Evolutionary conservation across 2,113 vertebrate genomes (phyloP).

Genomic region (Macquaria australasica): DNA sequence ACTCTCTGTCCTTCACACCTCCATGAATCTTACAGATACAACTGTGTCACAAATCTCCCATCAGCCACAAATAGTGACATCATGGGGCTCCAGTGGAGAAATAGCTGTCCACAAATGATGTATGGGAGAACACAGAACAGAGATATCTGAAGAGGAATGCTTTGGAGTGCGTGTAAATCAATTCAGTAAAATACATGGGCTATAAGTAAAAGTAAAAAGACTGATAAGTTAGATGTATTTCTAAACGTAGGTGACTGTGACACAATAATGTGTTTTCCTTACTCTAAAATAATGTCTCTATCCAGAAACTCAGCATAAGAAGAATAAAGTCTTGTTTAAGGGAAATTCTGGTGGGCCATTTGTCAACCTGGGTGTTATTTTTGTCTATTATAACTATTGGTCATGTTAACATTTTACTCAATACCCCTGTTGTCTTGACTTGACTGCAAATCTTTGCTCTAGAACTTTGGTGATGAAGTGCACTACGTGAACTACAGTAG

Average conservation of each 20-base stretch:
- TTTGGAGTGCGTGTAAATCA: slow-evolving; percentile 4
- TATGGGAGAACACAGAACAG: neutral
- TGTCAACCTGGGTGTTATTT: neutral
- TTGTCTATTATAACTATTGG: neutral
- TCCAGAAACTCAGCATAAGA: neutral
- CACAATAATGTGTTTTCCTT: neutral
- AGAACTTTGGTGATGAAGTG: neutral
- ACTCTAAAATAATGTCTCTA: neutral
- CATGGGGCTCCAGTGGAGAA: neutral
- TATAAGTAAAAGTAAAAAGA: neutral
- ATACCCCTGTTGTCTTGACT: neutral
- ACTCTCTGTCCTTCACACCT: slow-evolving; percentile 18
- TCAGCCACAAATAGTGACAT: slow-evolving; percentile 23
- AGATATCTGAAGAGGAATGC: neutral
- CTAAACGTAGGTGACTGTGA: neutral
- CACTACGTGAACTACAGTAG: neutral
- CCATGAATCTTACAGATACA: slow-evolving; percentile 10
- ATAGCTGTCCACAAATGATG: slow-evolving; percentile 20
- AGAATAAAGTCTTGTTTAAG: neutral
- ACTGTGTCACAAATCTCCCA: slow-evolving; percentile 30
- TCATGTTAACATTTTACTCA: neutral
- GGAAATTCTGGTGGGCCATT: neutral
- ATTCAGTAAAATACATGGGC: neutral
- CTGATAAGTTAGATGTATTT: neutral
- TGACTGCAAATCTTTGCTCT: neutral